These are phyloP conservation scores for Agonopterix alstromeriana DNA, from an alignment of 2,888 invertebrate genomes.

Conservation along the genomic window DNA sequence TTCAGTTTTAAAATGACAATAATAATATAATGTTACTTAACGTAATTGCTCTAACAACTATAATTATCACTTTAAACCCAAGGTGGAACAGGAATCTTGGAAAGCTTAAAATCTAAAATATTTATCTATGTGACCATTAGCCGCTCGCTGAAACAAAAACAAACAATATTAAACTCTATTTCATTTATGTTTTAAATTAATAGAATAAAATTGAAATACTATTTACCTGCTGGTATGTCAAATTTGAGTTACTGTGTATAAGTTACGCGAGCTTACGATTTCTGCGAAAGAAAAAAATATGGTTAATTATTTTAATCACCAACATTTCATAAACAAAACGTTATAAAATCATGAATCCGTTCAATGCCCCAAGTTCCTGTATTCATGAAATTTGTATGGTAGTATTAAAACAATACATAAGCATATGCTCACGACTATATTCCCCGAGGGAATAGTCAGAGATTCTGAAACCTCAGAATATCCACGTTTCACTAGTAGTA, in stretches of 20 bases:
- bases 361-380: too few relatives aligned
- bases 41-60: slow-evolving; percentile 66
- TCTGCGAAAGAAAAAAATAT: slow-evolving; percentile 38
- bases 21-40: slow-evolving; percentile 53
- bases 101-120: slow-evolving; percentile 65
- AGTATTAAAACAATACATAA: too few relatives aligned
- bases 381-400: too few relatives aligned
- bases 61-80: slow-evolving; percentile 71
- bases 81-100: slow-evolving; percentile 70
- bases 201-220: slow-evolving; percentile 19
- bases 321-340: too few relatives aligned
- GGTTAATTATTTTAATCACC: neutral
- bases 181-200: too few relatives aligned
- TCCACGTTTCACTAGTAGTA: too few relatives aligned
- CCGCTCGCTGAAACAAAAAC: slow-evolving; percentile 57
- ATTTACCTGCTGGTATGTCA: slow-evolving; percentile 52
- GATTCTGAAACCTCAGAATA: too few relatives aligned
- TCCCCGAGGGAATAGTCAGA: too few relatives aligned
- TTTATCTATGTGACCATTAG: slow-evolving; percentile 63
- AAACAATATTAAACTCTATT: neutral
- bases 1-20: slow-evolving; percentile 58
- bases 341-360: too few relatives aligned
- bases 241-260: slow-evolving; percentile 23
- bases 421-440: too few relatives aligned
- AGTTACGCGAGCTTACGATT: slow-evolving; percentile 60